Percentiles rank a stretch among this genome's conserved stretches.
phyloP scores from a whole-genome alignment of 1,140 invertebrate species.

The Tribolium madens region DNA sequence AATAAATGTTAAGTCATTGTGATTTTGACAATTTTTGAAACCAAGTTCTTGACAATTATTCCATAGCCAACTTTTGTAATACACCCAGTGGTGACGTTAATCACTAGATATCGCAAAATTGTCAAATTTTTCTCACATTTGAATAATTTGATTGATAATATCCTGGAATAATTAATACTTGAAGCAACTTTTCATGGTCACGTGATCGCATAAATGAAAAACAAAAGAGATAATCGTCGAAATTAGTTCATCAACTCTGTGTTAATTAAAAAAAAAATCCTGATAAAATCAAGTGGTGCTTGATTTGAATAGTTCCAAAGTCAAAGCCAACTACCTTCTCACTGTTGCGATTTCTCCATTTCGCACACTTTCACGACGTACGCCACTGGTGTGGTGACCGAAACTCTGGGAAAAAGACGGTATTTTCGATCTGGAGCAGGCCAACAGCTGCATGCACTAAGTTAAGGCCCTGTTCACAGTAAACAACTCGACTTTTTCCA shows the following conservation, averaged over 20 bases:
- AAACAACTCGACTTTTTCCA: background rate
- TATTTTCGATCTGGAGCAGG: background rate
- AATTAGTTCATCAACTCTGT: too few relatives aligned
- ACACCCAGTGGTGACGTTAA: too few relatives aligned
- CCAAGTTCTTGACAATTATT: too few relatives aligned
- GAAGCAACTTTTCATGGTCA: background rate
- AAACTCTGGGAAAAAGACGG: background rate
- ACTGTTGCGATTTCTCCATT: constrained; percentile 9
- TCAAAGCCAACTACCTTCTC: background rate
- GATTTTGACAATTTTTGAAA: background rate
- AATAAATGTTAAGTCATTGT: background rate
- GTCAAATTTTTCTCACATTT: background rate
- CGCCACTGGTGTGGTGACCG: constrained; percentile 12
- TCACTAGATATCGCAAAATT: background rate
- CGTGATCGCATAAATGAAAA: background rate
- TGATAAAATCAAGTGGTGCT: background rate
- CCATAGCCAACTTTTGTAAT: too few relatives aligned
- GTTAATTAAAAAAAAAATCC: background rate
- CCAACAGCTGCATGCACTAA: background rate
- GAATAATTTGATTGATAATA: background rate
- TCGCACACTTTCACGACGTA: constrained; percentile 17
- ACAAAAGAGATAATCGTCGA: background rate
- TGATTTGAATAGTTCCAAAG: background rate
- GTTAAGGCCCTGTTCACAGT: background rate
- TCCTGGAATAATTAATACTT: too few relatives aligned